Conservation (phyloP, 2,113 vertebrate genomes). For the Microcebus tavaratra region DNA sequence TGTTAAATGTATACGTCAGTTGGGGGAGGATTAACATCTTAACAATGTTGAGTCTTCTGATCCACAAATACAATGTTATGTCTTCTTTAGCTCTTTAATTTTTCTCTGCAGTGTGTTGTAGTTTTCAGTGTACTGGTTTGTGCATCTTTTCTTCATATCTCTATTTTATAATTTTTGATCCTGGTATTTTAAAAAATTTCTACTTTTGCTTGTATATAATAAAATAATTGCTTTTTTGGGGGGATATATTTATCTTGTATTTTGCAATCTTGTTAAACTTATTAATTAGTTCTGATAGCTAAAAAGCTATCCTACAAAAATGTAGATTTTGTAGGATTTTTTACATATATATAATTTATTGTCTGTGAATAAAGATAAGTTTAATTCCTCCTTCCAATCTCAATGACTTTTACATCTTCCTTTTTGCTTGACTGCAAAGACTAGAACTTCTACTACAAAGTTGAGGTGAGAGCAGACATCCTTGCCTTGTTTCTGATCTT, state of each 20-base stretch:
- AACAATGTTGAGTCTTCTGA: neutral
- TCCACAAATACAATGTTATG: neutral
- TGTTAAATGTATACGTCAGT: neutral
- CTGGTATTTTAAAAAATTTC: neutral
- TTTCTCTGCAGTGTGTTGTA: neutral
- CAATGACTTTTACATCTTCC: neutral
- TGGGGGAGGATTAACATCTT: neutral
- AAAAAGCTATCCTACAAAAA: no score
- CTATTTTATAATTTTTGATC: neutral
- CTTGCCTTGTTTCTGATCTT: constrained; percentile 4
- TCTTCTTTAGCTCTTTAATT: constrained; percentile 4
- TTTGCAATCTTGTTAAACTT: neutral
- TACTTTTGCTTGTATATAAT: neutral
- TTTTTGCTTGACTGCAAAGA: neutral
- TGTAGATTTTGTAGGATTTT: neutral
- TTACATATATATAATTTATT: neutral
- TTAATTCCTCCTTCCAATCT: neutral
- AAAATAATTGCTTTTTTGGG: neutral
- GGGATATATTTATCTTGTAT: neutral
- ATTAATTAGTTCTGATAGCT: neutral
- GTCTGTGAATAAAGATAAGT: neutral
- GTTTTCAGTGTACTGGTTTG: neutral
- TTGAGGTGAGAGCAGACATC: neutral
- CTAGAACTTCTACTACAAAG: neutral
- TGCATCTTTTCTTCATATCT: neutral